Base-by-base conservation (phyloP, 2,113 vertebrate species). In the Atrichornis clamosus region DNA sequence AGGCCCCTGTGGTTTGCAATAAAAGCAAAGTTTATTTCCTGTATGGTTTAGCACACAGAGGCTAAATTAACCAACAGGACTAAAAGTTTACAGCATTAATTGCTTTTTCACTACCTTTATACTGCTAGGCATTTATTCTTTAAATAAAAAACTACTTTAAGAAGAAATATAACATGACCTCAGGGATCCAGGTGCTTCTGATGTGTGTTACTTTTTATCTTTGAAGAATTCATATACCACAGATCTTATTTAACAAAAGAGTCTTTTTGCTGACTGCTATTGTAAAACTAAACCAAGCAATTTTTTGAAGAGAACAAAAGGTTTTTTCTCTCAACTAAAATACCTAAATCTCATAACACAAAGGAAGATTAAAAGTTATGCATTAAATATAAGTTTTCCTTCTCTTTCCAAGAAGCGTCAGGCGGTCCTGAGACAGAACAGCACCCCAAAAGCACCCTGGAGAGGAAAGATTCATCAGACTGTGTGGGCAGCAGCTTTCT, bases 71-170 rank as follows among this genome's bases (percentile, higher is more conserved):
- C 91, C 3, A 0, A 59, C 77, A 73, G 62, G 53, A 76, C 67
- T 76, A 73, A 77, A 96, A 69, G 65, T 91, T 95, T 87, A 90
- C 53, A 77, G 82, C 68, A 88, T 62, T 80, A 94, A 90, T 91
- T 85, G 79, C 32, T 90, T 42, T 76, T 94, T 91, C 75, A 83
- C 53, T 79, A 84, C 42, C 37, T 95, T 82, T 84, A 64, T 72
- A 75, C 49, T 84, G 47, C 33, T 39, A 90, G 65, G 46, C 44
- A 58, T 82, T 91, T 75, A 68, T 53, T 28, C 53, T 91, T 94
- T 58, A 92, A 93, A 94, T 84, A 74, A 88, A 86, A 84, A 63
- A 35, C 33, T 68, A 64, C 60, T 89, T 92, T 68, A 76, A 60
- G 86, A 73, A 85, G 37, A 95, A 90, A 62, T 47, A 72, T 5